Evolutionary conservation across 23 tunicate genomes (phyloP).

Genomic region (Botrylloides violaceus): DNA sequence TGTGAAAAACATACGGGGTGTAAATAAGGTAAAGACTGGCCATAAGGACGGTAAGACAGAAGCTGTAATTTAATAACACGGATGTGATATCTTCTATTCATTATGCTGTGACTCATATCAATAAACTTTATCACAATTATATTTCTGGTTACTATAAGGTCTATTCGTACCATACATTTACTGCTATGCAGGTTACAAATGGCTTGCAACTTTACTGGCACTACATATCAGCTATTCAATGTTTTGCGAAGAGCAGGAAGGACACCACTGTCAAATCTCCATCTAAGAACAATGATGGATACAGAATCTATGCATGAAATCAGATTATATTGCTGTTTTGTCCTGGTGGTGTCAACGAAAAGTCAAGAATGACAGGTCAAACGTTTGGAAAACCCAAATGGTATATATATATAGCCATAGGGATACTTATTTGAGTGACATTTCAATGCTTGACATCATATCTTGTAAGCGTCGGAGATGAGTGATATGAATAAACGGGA

Average conservation of each 20-base stretch:
- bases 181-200: background rate
- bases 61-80: background rate
- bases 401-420: no score
- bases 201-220: background rate
- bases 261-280: no score
- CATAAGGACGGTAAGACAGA: background rate
- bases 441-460: no score
- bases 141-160: background rate
- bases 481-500: no score
- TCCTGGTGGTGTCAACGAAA: no score
- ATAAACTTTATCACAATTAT: background rate
- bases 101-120: background rate
- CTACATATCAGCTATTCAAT: background rate
- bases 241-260: background rate
- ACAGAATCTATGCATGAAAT: no score
- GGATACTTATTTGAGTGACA: no score
- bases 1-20: background rate
- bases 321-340: no score
- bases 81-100: background rate
- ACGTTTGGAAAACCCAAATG: no score
- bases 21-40: background rate
- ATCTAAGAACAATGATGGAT: no score
- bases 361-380: no score
- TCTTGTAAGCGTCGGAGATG: no score
- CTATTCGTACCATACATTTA: background rate